Evolutionary conservation across 1,140 invertebrate genomes (phyloP).

Genomic region (Luehdorfia chinensis): DNA sequence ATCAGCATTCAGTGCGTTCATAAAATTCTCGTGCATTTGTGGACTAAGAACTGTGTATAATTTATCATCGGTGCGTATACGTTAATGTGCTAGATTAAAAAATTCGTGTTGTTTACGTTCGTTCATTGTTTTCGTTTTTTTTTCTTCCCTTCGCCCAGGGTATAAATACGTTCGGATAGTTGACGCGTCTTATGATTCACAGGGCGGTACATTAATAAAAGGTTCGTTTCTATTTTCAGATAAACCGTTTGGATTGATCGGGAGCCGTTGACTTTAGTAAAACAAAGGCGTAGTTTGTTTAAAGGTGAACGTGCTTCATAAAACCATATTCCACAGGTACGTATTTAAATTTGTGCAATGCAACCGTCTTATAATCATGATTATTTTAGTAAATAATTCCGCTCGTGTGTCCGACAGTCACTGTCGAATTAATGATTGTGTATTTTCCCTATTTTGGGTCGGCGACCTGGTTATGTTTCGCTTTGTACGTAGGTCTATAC

Average conservation of each 20-base stretch:
- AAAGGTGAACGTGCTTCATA: slow-evolving; percentile 62
- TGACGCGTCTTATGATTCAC: slow-evolving; percentile 44
- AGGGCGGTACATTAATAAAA: slow-evolving; percentile 57
- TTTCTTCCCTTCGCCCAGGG: slow-evolving; percentile 44
- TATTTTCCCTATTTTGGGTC: slow-evolving; percentile 59
- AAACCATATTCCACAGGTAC: slow-evolving; percentile 55
- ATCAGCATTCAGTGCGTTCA: slow-evolving; percentile 45
- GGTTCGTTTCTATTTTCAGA: slow-evolving; percentile 73
- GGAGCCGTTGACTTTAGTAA: slow-evolving; percentile 62
- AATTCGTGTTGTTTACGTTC: slow-evolving; percentile 57
- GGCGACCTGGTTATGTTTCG: slow-evolving; percentile 47
- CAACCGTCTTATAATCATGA: slow-evolving; percentile 25
- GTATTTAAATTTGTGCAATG: slow-evolving; percentile 37
- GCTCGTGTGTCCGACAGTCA: slow-evolving; percentile 16
- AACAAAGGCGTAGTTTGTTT: slow-evolving; percentile 61
- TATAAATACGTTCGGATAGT: slow-evolving; percentile 52
- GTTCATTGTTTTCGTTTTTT: slow-evolving; percentile 45
- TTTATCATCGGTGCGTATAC: slow-evolving; percentile 61
- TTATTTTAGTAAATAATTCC: background rate
- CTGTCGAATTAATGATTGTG: slow-evolving; percentile 23
- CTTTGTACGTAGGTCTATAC: slow-evolving; percentile 43
- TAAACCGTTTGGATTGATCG: slow-evolving; percentile 67
- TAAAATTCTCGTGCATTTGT: slow-evolving; percentile 52
- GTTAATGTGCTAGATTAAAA: slow-evolving; percentile 30
- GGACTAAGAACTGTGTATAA: slow-evolving; percentile 57